Percentiles rank a stretch among this genome's conserved stretches.
Evolutionary conservation across 35 echinoderm and acorn worm genomes (phyloP).

Genomic region (Apostichopus japonicus): DNA sequence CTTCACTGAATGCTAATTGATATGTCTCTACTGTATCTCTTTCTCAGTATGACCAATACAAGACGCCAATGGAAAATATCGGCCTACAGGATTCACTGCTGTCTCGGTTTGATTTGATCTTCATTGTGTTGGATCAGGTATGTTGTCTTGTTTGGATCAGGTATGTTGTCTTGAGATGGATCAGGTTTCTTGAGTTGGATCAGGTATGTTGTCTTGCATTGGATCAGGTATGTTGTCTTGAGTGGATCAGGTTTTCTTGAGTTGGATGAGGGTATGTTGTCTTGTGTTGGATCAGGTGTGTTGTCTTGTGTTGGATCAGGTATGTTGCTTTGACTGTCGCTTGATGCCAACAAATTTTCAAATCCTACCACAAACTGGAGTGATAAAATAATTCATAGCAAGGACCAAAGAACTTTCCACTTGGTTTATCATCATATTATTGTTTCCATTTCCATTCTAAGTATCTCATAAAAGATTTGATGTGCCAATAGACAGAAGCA

Average conservation of each 20-base stretch:
- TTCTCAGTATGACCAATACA: constrained; percentile 97
- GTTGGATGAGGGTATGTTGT: too few relatives aligned
- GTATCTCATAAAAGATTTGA: too few relatives aligned
- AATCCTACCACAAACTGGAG: too few relatives aligned
- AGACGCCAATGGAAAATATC: constrained; percentile 96
- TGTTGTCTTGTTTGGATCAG: background rate
- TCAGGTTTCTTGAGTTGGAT: background rate
- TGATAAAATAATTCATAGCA: too few relatives aligned
- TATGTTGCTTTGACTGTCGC: background rate
- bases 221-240: background rate
- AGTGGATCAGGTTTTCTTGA: background rate
- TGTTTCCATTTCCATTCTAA: too few relatives aligned
- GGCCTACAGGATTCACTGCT: constrained; percentile 84
- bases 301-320: background rate
- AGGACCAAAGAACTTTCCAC: too few relatives aligned
- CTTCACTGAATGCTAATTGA: too few relatives aligned
- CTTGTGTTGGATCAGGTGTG: background rate
- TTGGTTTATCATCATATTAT: too few relatives aligned
- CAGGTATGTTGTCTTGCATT: constrained; percentile 51
- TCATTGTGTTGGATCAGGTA: constrained; percentile 96
- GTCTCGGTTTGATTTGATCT: constrained; percentile 98
- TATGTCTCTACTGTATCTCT: too few relatives aligned
- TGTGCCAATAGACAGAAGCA: too few relatives aligned
- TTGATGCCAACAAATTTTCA: too few relatives aligned
- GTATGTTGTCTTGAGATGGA: too few relatives aligned